phyloP scores from a whole-genome alignment of 2,888 invertebrate genomes.

The Heterodera filipjevi region DNA sequence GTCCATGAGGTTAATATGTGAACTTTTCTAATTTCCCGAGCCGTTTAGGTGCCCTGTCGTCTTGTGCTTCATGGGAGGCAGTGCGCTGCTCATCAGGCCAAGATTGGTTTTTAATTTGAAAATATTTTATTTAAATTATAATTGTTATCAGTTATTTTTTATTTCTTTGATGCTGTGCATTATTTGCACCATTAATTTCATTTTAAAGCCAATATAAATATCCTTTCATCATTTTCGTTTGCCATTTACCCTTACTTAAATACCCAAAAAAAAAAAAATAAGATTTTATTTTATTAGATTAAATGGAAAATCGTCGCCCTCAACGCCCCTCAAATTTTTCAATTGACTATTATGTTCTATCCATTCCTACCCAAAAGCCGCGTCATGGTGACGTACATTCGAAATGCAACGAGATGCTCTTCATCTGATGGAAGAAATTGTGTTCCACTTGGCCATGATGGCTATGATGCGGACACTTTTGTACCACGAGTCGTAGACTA shows the following conservation, averaged over 20 bases:
- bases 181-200: too few relatives aligned
- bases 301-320: too few relatives aligned
- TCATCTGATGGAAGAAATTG: background rate
- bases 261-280: too few relatives aligned
- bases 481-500: constrained; percentile 1
- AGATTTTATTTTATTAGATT: background rate
- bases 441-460: background rate
- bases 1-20: background rate
- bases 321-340: background rate
- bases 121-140: background rate
- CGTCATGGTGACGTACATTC: background rate
- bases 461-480: background rate
- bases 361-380: background rate
- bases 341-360: too few relatives aligned
- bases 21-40: background rate
- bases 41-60: constrained; percentile 1
- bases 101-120: background rate
- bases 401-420: background rate
- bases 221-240: background rate
- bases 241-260: too few relatives aligned
- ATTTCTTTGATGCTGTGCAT: too few relatives aligned
- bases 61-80: constrained; percentile 1
- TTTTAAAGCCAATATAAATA: too few relatives aligned
- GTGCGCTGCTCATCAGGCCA: background rate
- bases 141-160: too few relatives aligned